These are phyloP conservation scores for Myotis yumanensis DNA, from an alignment of 2,113 vertebrate genomes.

Conservation along the genomic window DNA sequence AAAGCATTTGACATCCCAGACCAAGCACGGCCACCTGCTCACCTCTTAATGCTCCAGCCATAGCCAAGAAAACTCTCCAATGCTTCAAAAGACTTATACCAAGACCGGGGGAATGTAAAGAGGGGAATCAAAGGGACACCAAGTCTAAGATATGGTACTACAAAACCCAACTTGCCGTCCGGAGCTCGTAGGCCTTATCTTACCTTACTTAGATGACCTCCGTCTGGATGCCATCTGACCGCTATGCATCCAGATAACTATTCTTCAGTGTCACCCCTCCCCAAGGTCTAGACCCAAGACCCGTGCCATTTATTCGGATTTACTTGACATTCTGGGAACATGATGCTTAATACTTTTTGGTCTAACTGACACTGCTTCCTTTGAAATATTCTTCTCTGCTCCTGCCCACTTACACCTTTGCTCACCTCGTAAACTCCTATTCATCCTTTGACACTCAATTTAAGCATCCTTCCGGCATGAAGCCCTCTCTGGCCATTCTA, in stretches of 20 bases:
- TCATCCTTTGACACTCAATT: not conserved
- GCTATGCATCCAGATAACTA: not conserved
- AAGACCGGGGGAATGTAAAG: not conserved
- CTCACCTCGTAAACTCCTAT: not conserved
- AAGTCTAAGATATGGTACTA: not conserved
- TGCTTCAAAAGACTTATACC: not conserved
- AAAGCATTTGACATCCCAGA: not conserved
- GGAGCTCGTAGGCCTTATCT: not conserved
- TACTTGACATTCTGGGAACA: not conserved
- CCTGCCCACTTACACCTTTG: not conserved
- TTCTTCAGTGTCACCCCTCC: not conserved
- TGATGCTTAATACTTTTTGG: not conserved
- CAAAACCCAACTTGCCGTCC: not conserved
- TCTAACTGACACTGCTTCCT: not conserved
- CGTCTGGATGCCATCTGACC: not conserved
- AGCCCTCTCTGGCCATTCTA: not conserved
- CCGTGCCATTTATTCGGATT: not conserved
- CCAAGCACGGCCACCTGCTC: not conserved
- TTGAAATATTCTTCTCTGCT: not conserved
- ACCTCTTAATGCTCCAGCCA: not conserved
- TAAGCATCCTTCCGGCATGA: not conserved
- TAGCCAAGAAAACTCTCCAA: not conserved
- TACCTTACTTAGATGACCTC: not conserved
- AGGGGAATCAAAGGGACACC: not conserved
- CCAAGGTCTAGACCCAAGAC: not conserved